Evolutionary conservation across 1,140 invertebrate genomes (phyloP).

Genomic region (Dendroctonus valens): DNA sequence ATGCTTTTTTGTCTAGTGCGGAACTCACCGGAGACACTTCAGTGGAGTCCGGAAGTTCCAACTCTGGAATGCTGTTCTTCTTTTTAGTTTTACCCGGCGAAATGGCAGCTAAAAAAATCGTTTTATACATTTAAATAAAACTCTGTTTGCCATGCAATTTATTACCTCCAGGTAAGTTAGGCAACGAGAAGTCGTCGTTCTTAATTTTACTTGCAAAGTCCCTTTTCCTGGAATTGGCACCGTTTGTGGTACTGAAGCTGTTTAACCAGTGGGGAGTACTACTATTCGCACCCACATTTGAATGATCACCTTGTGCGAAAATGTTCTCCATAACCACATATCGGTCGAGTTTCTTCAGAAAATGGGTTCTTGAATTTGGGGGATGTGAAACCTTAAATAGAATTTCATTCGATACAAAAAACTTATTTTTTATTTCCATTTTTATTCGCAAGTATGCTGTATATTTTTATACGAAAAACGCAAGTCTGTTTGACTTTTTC

Average conservation of each 20-base stretch:
- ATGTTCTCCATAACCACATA: constrained; percentile 39
- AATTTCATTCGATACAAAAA: neutral
- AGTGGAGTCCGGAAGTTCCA: constrained; percentile 35
- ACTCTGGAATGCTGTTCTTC: constrained; percentile 45
- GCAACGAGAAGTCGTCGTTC: constrained; percentile 52
- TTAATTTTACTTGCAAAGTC: constrained; percentile 36
- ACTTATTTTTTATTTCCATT: neutral
- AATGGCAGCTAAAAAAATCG: too few relatives aligned
- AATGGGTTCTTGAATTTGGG: constrained; percentile 37
- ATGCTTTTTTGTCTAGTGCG: neutral
- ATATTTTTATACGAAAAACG: too few relatives aligned
- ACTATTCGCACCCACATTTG: constrained; percentile 11
- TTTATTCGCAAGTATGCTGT: neutral
- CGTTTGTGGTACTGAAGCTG: constrained; percentile 18
- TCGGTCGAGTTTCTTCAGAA: constrained; percentile 42
- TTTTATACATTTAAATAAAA: constrained; percentile 6
- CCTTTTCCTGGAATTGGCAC: constrained; percentile 28
- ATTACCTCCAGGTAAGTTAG: constrained; percentile 55
- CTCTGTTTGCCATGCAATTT: too few relatives aligned
- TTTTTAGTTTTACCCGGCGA: constrained; percentile 56
- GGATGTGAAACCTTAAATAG: constrained; percentile 36
- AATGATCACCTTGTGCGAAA: constrained; percentile 30
- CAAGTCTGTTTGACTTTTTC: neutral
- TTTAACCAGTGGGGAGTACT: constrained; percentile 32
- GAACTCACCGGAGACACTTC: constrained; percentile 48